Conservation (phyloP, 2,797 vertebrate genomes). For the Ataeniobius toweri region DNA sequence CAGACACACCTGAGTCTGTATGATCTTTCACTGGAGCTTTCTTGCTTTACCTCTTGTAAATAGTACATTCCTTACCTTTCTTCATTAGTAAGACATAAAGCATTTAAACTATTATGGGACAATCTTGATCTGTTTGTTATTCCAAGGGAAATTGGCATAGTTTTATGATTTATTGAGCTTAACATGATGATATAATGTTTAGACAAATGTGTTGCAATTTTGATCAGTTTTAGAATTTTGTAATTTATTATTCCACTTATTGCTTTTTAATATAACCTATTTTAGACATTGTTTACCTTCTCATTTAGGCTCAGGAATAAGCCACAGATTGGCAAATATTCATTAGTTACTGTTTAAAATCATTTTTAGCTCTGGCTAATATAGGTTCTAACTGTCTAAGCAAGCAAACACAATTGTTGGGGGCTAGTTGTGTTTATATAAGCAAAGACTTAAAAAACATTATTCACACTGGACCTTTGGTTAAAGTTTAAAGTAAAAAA, state of each 20-base stretch:
- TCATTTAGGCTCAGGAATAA: not conserved
- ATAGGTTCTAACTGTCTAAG: too few species aligned
- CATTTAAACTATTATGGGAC: not conserved
- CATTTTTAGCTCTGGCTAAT: not conserved
- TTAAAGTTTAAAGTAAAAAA: not conserved
- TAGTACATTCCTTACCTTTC: slow-evolving; percentile 15
- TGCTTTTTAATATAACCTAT: not conserved
- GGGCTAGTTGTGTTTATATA: not conserved
- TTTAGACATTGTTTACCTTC: not conserved
- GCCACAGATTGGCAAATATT: not conserved
- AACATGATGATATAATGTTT: not conserved
- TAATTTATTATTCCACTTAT: not conserved
- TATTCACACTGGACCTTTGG: not conserved
- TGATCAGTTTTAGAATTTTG: not conserved
- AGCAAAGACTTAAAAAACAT: not conserved
- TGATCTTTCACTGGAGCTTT: not conserved
- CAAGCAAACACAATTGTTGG: not conserved
- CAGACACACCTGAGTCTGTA: slow-evolving; percentile 16
- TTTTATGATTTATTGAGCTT: not conserved
- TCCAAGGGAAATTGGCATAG: not conserved
- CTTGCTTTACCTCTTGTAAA: slow-evolving; percentile 19
- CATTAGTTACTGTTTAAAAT: not conserved
- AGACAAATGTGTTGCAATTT: not conserved
- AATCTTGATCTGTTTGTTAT: not conserved
- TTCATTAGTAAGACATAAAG: not conserved